phyloP scores from a whole-genome alignment of 2,888 invertebrate genomes.

The Aphodius sticticus region DNA sequence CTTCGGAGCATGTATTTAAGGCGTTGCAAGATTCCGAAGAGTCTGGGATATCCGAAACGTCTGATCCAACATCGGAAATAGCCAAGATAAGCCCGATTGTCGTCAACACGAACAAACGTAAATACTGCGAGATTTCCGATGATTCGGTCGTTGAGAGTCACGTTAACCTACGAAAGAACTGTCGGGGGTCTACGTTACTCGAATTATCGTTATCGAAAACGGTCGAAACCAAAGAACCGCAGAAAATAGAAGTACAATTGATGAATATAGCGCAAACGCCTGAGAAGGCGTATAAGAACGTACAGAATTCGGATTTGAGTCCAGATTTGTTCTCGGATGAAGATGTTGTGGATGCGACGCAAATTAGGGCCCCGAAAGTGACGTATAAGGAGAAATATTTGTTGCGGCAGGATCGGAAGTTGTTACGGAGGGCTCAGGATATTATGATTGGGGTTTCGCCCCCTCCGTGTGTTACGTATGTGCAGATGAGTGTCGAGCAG shows the following conservation, averaged over 20 bases:
- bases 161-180: conserved; percentile 27
- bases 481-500: conserved; percentile 71
- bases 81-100: conserved; percentile 25
- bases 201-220: conserved; percentile 8
- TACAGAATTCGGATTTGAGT: conserved; percentile 48
- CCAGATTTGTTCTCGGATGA: conserved; percentile 75
- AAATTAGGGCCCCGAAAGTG: conserved; percentile 18
- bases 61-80: conserved; percentile 26
- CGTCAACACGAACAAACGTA: conserved; percentile 14
- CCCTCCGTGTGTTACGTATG: conserved; percentile 76
- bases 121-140: conserved; percentile 31
- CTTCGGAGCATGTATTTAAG: conserved; percentile 33
- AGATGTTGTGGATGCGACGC: conserved; percentile 55
- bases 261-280: conserved; percentile 48
- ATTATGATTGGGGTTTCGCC: conserved; percentile 75
- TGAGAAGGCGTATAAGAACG: conserved; percentile 47
- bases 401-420: conserved; percentile 54
- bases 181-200: conserved; percentile 5
- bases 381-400: conserved; percentile 47
- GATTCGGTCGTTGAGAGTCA: conserved; percentile 35
- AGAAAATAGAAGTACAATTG: not conserved
- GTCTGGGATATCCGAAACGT: conserved; percentile 34
- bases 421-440: conserved; percentile 63
- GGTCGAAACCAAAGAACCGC: conserved; percentile 13
- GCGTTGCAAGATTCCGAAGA: conserved; percentile 33